Evolutionary conservation across 2,888 invertebrate species (phyloP), one percentile per base, ranked within the genome.

Genomic region (Drosophila nr. fundita): DNA sequence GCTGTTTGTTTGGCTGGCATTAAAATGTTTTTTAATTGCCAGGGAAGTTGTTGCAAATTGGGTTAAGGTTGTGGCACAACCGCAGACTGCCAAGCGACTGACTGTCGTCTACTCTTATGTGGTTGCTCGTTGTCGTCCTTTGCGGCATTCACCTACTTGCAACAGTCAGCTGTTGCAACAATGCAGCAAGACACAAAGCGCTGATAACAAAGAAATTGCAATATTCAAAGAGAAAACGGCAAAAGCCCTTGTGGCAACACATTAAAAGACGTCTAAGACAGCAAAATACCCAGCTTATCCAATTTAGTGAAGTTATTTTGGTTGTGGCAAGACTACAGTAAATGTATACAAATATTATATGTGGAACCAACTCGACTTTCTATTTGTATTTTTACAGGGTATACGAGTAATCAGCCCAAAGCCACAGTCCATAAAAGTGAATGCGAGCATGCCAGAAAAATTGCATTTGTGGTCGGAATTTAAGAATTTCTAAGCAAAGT

Each of bases 51-150:
- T 53, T 71, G 70, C 75, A 75, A 80, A 79, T 78, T 84, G 83
- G 83, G 83, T 87, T 83, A 84, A 84, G 83, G 83, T 76, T 89
- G 80, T 65, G 69, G 52, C 54, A 61, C 27, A 42, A 30, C 40
- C n/a, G 24, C 53, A 58, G 18, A 42, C 38, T 52, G 32, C 32
- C 52, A 63, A 61, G 8, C 24, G 61, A 36, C 8, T 42, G 45
- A 4, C 24, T 54, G 52, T 36, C 49, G 27, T 49, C 24, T 62
- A 59, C 55, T 45, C 72, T 68, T 59, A 76, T 68, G 64, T 57
- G 15, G 57, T 21, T 29, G 15, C 59, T 48, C 48, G 48, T 55
- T 30, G 38, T 27, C 27, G 2, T 38, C 45, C 60, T 45, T 65
- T 48, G 62, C 59, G 48, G 55, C 63, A 58, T 69, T 66, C 67